Conservation (phyloP, 2,888 invertebrate species). For the Ormyrus nitidulus region DNA sequence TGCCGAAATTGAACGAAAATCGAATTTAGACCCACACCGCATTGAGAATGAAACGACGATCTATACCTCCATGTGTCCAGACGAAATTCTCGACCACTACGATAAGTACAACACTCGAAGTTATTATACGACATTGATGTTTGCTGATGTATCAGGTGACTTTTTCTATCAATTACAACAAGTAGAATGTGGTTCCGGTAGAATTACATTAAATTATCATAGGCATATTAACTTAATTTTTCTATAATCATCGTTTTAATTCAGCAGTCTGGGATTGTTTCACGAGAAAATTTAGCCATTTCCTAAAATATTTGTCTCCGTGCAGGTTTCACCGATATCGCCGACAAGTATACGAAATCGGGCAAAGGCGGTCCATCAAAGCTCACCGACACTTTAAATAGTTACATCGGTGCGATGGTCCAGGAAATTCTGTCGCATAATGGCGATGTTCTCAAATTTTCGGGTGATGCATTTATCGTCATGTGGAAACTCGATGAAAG, state of each 20-base stretch:
- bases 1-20: too few species aligned
- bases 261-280: not conserved
- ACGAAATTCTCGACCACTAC: conserved; percentile 80
- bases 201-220: not conserved
- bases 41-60: conserved; percentile 76
- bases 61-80: conserved; percentile 81
- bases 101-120: conserved; percentile 77
- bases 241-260: not conserved
- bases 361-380: conserved; percentile 83
- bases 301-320: conserved; percentile 22
- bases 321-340: conserved; percentile 81
- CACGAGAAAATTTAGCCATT: not conserved
- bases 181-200: too few species aligned
- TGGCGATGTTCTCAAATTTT: conserved; percentile 83
- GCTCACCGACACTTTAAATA: conserved; percentile 82
- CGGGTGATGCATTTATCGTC: conserved; percentile 82
- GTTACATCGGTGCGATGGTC: conserved; percentile 84
- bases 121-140: conserved; percentile 80
- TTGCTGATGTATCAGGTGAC: conserved; percentile 81
- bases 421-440: conserved; percentile 82
- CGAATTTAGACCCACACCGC: conserved; percentile 25
- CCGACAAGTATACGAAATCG: conserved; percentile 81
- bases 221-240: not conserved
- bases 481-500: conserved; percentile 80
- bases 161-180: not conserved